Evolutionary conservation across 2,888 invertebrate species (phyloP).

Genomic region (Tenthredo amoena): DNA sequence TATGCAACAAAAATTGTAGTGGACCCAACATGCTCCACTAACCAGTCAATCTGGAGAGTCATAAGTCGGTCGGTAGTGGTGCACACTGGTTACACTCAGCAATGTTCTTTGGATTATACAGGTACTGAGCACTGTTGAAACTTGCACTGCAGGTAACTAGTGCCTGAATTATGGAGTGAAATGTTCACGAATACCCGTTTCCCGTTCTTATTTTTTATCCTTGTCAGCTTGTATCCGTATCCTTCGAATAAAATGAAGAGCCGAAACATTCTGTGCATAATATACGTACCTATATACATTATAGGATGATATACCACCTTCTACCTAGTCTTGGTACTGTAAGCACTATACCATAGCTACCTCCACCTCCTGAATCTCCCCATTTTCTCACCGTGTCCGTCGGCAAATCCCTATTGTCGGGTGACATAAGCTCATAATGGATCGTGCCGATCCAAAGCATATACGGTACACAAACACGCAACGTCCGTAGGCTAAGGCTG

Average conservation of each 20-base stretch:
- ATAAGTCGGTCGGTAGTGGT: neutral
- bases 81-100: no score
- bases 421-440: slow-evolving; percentile 75
- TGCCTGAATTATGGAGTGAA: neutral
- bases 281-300: neutral
- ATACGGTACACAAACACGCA: slow-evolving; percentile 60
- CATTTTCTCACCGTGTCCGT: slow-evolving; percentile 65
- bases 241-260: slow-evolving; percentile 22
- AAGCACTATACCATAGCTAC: neutral
- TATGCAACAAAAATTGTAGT: no score
- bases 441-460: slow-evolving; percentile 71
- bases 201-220: neutral
- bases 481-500: slow-evolving; percentile 45
- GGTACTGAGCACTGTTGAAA: neutral
- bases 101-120: neutral
- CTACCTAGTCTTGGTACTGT: neutral
- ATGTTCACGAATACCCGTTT: neutral
- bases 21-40: no score
- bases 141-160: neutral
- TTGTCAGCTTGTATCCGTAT: neutral
- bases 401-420: slow-evolving; percentile 74
- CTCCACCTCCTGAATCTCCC: slow-evolving; percentile 47
- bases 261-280: slow-evolving; percentile 1
- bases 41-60: no score
- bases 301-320: neutral